Percentiles rank a stretch among this genome's conserved stretches.
phyloP scores from a whole-genome alignment of 2,888 invertebrate genomes.

The Baronia brevicornis region DNA sequence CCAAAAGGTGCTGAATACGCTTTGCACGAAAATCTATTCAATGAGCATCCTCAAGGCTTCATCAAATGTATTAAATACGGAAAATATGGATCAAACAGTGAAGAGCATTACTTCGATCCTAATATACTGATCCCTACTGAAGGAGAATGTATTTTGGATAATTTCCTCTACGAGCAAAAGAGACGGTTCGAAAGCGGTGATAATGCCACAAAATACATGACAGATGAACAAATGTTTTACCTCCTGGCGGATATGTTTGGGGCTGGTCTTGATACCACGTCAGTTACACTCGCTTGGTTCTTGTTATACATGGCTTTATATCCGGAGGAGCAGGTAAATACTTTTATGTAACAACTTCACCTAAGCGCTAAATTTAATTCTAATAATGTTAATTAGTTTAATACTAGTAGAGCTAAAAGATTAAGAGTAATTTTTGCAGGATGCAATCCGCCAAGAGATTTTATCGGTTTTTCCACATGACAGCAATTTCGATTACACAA shows the following conservation, averaged over 20 bases:
- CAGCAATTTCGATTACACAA: conserved; percentile 71
- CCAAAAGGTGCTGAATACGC: conserved; percentile 43
- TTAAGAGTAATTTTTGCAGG: conserved; percentile 51
- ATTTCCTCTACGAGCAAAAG: conserved; percentile 78
- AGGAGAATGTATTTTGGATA: conserved; percentile 77
- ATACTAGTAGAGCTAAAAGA: not conserved
- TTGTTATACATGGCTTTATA: conserved; percentile 84
- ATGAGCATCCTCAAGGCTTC: conserved; percentile 53
- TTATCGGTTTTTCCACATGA: conserved; percentile 60
- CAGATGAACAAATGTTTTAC: conserved; percentile 81
- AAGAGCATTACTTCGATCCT: conserved; percentile 62
- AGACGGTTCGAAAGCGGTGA: conserved; percentile 55
- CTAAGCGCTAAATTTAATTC: conserved; percentile 8
- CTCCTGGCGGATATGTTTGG: conserved; percentile 89
- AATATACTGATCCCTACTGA: conserved; percentile 47
- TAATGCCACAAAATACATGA: conserved; percentile 69
- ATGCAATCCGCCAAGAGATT: conserved; percentile 76
- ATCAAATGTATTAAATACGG: conserved; percentile 64
- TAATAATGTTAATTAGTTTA: conserved; percentile 8
- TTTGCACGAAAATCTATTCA: conserved; percentile 42
- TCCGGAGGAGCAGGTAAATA: conserved; percentile 77
- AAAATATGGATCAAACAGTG: conserved; percentile 40
- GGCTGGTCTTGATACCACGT: conserved; percentile 89
- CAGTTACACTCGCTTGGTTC: conserved; percentile 88
- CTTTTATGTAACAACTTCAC: conserved; percentile 7